Conservation (phyloP, 2,888 invertebrate genomes). For the Andrena trimmerana region DNA sequence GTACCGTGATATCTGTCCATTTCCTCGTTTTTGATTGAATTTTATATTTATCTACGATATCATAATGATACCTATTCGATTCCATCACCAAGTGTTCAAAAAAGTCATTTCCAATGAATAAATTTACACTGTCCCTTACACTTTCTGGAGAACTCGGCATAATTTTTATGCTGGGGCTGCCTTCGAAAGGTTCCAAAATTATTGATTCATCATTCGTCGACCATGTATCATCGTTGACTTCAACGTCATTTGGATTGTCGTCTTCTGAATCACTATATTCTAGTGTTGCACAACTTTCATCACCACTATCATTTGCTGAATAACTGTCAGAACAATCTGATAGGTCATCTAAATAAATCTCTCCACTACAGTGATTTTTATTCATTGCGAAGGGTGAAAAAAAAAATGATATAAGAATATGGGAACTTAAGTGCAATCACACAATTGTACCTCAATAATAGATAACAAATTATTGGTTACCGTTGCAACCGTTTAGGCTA, state of each 20-base stretch:
- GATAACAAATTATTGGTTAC: too few species aligned
- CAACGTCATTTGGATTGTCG: conserved; percentile 23
- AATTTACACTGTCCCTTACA: conserved; percentile 33
- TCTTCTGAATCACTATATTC: too few species aligned
- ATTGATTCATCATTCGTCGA: conserved; percentile 53
- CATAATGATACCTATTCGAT: conserved; percentile 61
- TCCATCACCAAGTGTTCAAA: conserved; percentile 51
- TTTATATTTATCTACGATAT: conserved; percentile 50
- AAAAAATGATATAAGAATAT: too few species aligned
- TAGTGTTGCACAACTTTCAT: too few species aligned
- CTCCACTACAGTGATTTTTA: neutral
- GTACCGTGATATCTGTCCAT: conserved; percentile 47
- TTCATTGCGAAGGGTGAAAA: too few species aligned
- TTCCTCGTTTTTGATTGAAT: conserved; percentile 41
- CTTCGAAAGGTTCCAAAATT: conserved; percentile 59
- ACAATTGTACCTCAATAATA: too few species aligned
- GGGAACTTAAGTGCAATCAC: too few species aligned
- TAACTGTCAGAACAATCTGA: neutral
- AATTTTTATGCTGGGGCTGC: conserved; percentile 46
- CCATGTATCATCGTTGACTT: conserved; percentile 48
- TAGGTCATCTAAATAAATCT: neutral
- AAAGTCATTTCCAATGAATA: conserved; percentile 62
- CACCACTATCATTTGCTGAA: neutral
- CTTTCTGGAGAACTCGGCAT: conserved; percentile 36
- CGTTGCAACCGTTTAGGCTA: too few species aligned